Base-by-base conservation (phyloP, 2,888 invertebrate species). In the Baccha elongata region DNA sequence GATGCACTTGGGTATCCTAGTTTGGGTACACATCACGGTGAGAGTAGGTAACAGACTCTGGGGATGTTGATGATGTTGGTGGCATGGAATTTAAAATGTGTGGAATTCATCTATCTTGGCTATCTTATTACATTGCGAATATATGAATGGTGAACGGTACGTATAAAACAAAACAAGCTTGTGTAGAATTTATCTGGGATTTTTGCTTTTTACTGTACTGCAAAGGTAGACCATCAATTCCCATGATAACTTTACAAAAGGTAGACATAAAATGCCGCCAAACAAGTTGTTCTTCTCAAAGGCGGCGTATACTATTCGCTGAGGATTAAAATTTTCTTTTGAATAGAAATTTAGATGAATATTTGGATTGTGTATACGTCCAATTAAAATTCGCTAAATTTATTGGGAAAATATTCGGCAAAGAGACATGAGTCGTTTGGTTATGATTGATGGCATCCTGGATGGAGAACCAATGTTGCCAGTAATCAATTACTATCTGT, bases 1-100 rank as follows among this genome's bases (percentile, higher is more conserved):
- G 83, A 83, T 83, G 83, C 72, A 73, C 83, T 83, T 78, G 72
- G 42, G 44, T 68, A 73, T 78, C 55, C 76, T 78, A 55, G 42
- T 76, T 83, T 52, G 21, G 23, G 44, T 42, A 67, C 53, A 48
- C 11, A 26, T 58, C 35, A 55, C 21, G 8, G 26, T 6, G 37
- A 10, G 19, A 46, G 23, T 19, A 35, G 11, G 35, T 35, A 35
- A 32, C 19, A 46, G 46, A 60, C 46, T 48, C 55, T 23, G 8
- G 32, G 67, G 53, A 32, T 15, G 11, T 55, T 13, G 58, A 40
- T 55, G 55, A 75, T 53, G 29, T 23, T 29, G n/a, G 23, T 50
- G 40, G 62, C 58, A 58, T 73, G 53, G 29, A 15, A 74, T 73
- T 79, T 62, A 55, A 73, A 73, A 53, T 73, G 53, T 68, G 29